phyloP scores from a whole-genome alignment of 2,113 vertebrate species.

The Ornithorhynchus anatinus region DNA sequence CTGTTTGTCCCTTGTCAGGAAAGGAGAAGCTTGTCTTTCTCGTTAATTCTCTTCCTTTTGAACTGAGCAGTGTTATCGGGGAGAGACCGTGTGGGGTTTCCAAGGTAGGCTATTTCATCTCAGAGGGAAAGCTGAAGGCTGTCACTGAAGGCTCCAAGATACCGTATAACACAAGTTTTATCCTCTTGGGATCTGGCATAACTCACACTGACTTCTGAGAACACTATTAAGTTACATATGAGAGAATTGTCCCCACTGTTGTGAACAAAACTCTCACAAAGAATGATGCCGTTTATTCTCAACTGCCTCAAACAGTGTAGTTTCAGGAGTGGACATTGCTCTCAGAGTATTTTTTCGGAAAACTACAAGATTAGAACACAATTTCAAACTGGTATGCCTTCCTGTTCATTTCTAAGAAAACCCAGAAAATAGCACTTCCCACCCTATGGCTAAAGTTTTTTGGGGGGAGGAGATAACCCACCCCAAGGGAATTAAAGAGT shows the following conservation, averaged over 20 bases:
- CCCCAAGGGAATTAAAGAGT: too few species aligned
- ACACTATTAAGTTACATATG: neutral
- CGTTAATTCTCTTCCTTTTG: constrained; percentile 27
- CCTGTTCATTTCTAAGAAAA: too few species aligned
- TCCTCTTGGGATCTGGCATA: neutral
- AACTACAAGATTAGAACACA: too few species aligned
- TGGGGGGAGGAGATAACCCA: too few species aligned
- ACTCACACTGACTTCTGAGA: neutral
- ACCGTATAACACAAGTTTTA: neutral
- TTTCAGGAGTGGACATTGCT: too few species aligned
- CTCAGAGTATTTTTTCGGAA: too few species aligned
- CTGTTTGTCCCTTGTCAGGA: constrained; percentile 22
- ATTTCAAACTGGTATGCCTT: too few species aligned
- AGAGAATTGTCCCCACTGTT: neutral
- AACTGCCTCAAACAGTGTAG: neutral
- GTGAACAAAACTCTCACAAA: neutral
- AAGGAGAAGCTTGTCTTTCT: constrained; percentile 12
- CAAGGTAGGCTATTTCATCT: neutral
- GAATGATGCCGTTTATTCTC: neutral
- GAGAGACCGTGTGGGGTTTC: neutral
- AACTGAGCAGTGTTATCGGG: constrained; percentile 20
- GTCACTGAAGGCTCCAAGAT: neutral
- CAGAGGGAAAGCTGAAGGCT: neutral
- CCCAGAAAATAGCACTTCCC: too few species aligned
- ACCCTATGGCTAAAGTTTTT: too few species aligned